Conservation (phyloP, 2,888 invertebrate genomes). For the Eupithecia centaureata region DNA sequence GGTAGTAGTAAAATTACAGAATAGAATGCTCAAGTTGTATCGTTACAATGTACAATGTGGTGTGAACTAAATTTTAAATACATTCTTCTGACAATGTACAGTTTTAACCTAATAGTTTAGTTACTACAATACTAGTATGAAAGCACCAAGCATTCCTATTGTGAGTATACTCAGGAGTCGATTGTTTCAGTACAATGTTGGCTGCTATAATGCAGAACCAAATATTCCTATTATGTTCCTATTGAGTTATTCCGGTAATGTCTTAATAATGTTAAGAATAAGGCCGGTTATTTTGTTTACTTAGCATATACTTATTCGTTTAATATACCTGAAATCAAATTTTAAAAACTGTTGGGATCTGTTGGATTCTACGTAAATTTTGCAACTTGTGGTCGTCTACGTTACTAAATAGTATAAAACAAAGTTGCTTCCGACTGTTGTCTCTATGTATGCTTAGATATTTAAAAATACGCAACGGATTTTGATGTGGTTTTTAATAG, state of each 20-base stretch:
- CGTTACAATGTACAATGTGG: too few species aligned
- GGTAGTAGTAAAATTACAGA: too few species aligned
- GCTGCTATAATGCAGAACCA: background rate
- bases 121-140: background rate
- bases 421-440: too few species aligned
- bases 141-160: background rate
- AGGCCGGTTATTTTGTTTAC: background rate
- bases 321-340: background rate
- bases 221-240: constrained; percentile 19
- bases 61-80: background rate
- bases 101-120: background rate
- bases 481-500: too few species aligned
- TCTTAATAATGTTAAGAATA: background rate
- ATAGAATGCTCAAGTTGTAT: too few species aligned
- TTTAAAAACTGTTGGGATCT: background rate
- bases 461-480: too few species aligned
- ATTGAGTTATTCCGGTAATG: constrained; percentile 15
- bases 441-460: too few species aligned
- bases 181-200: constrained; percentile 1
- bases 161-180: constrained; percentile 4
- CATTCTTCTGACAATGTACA: background rate
- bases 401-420: too few species aligned
- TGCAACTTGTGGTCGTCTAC: background rate
- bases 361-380: background rate
- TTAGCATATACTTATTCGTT: too few species aligned